Evolutionary conservation across 1,140 invertebrate species (phyloP).

Genomic region (Venustaconcha ellipsiformis): DNA sequence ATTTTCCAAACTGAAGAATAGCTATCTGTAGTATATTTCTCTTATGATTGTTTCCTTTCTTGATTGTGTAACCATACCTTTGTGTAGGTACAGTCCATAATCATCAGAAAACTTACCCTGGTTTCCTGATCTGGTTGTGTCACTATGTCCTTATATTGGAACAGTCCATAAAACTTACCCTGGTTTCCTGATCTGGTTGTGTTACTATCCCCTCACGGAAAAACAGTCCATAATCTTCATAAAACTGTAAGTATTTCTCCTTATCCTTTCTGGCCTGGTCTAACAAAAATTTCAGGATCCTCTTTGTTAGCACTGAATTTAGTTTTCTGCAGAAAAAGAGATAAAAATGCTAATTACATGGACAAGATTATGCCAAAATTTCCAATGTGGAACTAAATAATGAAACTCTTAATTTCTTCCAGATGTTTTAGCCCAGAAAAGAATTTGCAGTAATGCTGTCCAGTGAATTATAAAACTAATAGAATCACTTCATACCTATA

Average conservation of each 20-base stretch:
- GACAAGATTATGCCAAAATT: no score
- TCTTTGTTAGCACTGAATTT: slow-evolving; percentile 84
- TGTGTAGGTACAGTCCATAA: no score
- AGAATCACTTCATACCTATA: no score
- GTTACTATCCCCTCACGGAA: slow-evolving; percentile 96
- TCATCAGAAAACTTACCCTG: slow-evolving; percentile 77
- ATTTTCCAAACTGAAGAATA: no score
- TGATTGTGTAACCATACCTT: no score
- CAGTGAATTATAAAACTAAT: no score
- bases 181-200: slow-evolving; percentile 82
- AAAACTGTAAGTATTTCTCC: slow-evolving; percentile 87
- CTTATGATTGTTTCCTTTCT: no score
- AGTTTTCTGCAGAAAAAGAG: slow-evolving; percentile 69
- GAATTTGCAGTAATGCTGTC: no score
- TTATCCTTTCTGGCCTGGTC: slow-evolving; percentile 88
- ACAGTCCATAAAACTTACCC: slow-evolving; percentile 91
- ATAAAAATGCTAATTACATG: background rate
- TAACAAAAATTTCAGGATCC: slow-evolving; percentile 87
- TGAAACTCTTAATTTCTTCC: no score
- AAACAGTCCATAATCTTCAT: slow-evolving; percentile 92
- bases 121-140: slow-evolving; percentile 82
- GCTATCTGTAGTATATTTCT: no score
- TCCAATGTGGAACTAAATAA: no score
- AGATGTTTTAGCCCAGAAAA: no score
- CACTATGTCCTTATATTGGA: slow-evolving; percentile 96